Evolutionary conservation across 1,140 invertebrate species (phyloP), one percentile per base, ranked within the genome.

Genomic region (Penaeus vannamei): DNA sequence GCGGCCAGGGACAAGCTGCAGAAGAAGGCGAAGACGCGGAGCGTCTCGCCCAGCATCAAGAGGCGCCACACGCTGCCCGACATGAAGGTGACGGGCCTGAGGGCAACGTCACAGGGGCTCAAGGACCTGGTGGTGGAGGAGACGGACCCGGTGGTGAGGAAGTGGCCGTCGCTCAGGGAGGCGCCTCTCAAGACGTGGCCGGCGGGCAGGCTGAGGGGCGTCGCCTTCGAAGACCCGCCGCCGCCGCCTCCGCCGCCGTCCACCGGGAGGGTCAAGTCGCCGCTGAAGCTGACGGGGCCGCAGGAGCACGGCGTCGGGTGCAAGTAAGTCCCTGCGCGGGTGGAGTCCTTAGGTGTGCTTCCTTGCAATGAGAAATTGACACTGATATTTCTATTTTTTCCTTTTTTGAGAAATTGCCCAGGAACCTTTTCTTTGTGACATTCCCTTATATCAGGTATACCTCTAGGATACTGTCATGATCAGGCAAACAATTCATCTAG

Each of bases 221-320:
- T 29, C 3, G 36, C 20, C 62, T 69, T 60, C 42, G 29, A 32
- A 8, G 83, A 46, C 32, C 61, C 69, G 2, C 83, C 83, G 0
- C 17, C 64, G 5, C 36, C 10, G 32, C 61, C 69, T 0, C 83
- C 83, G 2, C 17, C 64, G 5, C 36, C 10, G 32, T 8, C 46
- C 29, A 69, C 61, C 12, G 42, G 42, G 4, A 46, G 26, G 60
- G 62, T 22, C 29, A 46, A 62, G 66, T n/a, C 83, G 22, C 60
- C n/a, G 46, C 29, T 42, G 14, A 22, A 84, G 26, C 32, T 64
- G n/a, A 66, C 19, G 32, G 32, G 32, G n/a, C 72, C 60, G 19
- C 72, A 53, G 53, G 59, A 80, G 26, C 86, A 87, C 26, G 86
- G 86, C 42, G 86, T 69, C 20, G 86, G 86, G 7, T 87, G 86